phyloP scores from a whole-genome alignment of 2,797 vertebrate species.

The Chelon labrosus region DNA sequence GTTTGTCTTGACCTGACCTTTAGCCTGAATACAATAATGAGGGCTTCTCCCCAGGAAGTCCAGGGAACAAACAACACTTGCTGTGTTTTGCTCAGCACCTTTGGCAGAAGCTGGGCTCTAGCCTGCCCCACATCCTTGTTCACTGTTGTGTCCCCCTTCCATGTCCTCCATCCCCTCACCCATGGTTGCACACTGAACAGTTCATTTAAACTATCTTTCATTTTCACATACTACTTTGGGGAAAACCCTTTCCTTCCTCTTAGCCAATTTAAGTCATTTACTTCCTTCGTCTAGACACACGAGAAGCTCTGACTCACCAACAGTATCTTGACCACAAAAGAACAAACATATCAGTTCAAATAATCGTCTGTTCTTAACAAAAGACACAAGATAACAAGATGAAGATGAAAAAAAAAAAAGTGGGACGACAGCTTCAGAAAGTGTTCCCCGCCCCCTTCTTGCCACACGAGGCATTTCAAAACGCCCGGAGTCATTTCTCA shows the following conservation, averaged over 20 bases:
- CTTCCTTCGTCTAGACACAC: constrained; percentile 15
- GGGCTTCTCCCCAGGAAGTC: constrained; percentile 48
- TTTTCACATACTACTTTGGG: neutral
- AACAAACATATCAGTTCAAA: constrained; percentile 16
- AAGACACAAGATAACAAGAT: constrained; percentile 4
- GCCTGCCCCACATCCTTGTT: constrained; percentile 55
- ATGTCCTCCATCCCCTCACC: neutral
- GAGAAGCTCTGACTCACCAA: constrained; percentile 20
- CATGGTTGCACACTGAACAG: constrained; percentile 22
- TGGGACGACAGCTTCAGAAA: constrained; percentile 27
- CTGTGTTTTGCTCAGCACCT: constrained; percentile 58
- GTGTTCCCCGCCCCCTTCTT: constrained; percentile 12
- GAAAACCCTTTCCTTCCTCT: neutral
- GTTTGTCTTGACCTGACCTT: constrained; percentile 46
- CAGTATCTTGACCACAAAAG: neutral
- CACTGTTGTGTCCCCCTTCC: constrained; percentile 15
- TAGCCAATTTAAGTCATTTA: neutral
- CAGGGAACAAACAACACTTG: constrained; percentile 61
- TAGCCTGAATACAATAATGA: constrained; percentile 61
- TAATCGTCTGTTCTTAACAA: neutral
- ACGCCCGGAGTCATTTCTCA: constrained; percentile 46
- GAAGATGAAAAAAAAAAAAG: constrained; percentile 9
- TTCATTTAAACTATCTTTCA: constrained; percentile 11
- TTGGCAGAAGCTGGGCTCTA: constrained; percentile 55
- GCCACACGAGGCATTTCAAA: constrained; percentile 58